phyloP scores from a whole-genome alignment of 2,888 invertebrate genomes.

The Pantelozetes paolii region DNA sequence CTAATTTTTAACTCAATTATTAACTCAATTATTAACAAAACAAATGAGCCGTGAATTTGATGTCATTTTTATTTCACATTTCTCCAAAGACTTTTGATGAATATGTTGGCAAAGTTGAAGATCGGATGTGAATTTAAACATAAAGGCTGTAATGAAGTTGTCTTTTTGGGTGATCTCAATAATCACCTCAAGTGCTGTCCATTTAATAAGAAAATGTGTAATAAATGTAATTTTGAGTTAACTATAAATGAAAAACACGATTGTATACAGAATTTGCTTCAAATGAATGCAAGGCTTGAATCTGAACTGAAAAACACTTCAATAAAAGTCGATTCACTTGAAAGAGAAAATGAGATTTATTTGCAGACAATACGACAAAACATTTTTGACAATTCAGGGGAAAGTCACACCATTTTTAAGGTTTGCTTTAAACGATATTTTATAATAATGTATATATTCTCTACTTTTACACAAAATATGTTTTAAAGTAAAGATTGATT shows the following conservation, averaged over 20 bases:
- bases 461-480: too few species aligned
- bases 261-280: background rate
- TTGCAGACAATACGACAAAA: conserved; percentile 1
- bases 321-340: background rate
- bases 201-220: background rate
- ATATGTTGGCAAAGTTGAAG: conserved; percentile 18
- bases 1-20: too few species aligned
- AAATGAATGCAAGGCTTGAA: background rate
- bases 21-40: background rate
- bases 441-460: too few species aligned
- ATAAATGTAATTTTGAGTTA: background rate
- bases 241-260: background rate
- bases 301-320: background rate
- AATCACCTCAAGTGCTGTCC: background rate
- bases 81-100: conserved; percentile 13
- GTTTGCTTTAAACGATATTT: background rate
- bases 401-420: background rate
- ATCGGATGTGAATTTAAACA: background rate
- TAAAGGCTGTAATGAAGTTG: background rate
- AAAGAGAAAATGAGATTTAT: conserved; percentile 20
- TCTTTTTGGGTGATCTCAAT: background rate
- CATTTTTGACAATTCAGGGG: too few species aligned
- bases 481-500: too few species aligned
- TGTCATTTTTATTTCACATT: background rate
- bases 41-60: background rate